Percentiles rank a stretch among this genome's conserved stretches.
These are phyloP conservation scores for Hirtodrosophila duncani DNA, from an alignment of 2,888 invertebrate species.

Conservation along the genomic window DNA sequence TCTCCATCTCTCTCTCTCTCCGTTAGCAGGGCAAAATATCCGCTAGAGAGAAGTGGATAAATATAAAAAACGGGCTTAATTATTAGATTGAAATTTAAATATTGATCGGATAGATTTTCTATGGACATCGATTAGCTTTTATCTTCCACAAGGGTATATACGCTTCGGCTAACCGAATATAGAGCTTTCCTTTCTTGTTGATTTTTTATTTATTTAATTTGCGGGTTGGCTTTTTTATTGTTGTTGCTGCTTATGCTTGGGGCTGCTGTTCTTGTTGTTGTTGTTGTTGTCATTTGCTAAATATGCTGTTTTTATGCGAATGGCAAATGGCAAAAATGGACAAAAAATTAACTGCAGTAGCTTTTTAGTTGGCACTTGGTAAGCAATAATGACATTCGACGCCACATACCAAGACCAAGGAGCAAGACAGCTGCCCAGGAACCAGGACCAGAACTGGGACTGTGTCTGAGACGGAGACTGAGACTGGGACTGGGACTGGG, in stretches of 20 bases:
- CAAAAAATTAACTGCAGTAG: constrained; percentile 71
- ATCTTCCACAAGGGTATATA: too few relatives aligned
- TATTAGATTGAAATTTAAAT: too few relatives aligned
- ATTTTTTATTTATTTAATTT: constrained; percentile 75
- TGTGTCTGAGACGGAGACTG: constrained; percentile 1
- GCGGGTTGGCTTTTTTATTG: constrained; percentile 46
- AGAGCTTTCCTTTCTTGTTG: too few relatives aligned
- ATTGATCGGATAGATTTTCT: too few relatives aligned
- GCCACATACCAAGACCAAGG: constrained; percentile 73
- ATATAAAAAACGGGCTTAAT: too few relatives aligned
- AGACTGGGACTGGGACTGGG: constrained; percentile 1
- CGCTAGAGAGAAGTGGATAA: too few relatives aligned
- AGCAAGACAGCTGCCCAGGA: constrained; percentile 7
- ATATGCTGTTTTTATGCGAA: constrained; percentile 74
- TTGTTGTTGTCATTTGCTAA: constrained; percentile 76
- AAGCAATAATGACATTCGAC: constrained; percentile 77
- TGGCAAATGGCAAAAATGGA: constrained; percentile 59
- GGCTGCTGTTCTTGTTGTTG: constrained; percentile 29
- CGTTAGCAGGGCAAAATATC: too few relatives aligned
- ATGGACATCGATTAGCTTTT: too few relatives aligned
- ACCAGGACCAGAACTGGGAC: constrained; percentile 24
- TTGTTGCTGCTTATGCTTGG: constrained; percentile 18
- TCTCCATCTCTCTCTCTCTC: too few relatives aligned
- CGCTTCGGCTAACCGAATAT: neutral
- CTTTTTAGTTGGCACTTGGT: constrained; percentile 76